A percentile compares a stretch with the other conserved stretches of the same genome.
Conservation (phyloP, 2,797 vertebrate genomes). For the Cryptoprocta ferox region DNA sequence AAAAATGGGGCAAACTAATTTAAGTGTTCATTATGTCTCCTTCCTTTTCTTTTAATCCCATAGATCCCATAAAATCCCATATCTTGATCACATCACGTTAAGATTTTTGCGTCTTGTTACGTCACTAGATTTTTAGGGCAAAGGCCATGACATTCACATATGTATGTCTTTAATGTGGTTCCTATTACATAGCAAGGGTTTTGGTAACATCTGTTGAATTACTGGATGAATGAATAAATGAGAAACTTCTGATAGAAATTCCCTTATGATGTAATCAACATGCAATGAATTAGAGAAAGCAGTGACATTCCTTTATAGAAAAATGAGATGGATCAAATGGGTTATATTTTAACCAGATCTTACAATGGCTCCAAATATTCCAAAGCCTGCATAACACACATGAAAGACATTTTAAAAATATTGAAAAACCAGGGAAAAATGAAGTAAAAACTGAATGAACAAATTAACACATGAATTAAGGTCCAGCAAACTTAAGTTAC, state of each 20-base stretch:
- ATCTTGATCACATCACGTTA: not conserved
- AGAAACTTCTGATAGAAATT: not conserved
- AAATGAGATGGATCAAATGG: not conserved
- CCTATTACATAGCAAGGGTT: not conserved
- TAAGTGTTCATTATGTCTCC: not conserved
- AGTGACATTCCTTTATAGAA: not conserved
- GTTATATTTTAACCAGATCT: not conserved
- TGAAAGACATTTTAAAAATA: not conserved
- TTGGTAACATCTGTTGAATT: not conserved
- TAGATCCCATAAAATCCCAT: too few species aligned
- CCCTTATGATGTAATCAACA: not conserved
- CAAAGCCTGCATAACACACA: not conserved
- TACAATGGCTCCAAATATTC: not conserved
- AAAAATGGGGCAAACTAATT: not conserved
- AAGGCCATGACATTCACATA: not conserved
- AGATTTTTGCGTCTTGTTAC: not conserved
- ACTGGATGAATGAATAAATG: not conserved
- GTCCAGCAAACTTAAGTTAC: not conserved
- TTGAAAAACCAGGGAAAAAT: not conserved
- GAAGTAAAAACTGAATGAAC: not conserved
- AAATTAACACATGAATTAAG: not conserved
- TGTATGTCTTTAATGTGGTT: not conserved
- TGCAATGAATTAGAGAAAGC: not conserved
- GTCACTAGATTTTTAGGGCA: not conserved
- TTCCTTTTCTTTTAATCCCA: not conserved